Percentiles rank a stretch among this genome's conserved stretches.
Evolutionary conservation across 1,140 invertebrate genomes (phyloP).

Genomic region (Panagrolaimus sp.): DNA sequence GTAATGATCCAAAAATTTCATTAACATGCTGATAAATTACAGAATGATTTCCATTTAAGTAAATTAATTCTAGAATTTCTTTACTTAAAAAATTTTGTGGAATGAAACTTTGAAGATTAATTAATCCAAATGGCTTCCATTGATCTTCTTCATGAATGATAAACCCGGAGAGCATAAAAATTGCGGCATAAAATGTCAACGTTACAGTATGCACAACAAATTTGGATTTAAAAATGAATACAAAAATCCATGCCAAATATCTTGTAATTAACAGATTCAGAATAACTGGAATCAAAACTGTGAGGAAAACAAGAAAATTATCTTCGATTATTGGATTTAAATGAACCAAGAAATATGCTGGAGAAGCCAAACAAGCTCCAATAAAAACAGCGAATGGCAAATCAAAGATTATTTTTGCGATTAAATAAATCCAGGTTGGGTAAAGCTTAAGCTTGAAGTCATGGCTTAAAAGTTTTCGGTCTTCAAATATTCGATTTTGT

Average conservation of each 20-base stretch:
- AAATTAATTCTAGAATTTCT: not conserved
- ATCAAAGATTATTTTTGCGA: constrained; percentile 25
- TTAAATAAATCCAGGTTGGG: not conserved
- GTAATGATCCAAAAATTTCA: constrained; percentile 7
- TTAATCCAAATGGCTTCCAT: not conserved
- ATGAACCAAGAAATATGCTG: constrained; percentile 27
- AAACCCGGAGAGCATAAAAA: not conserved
- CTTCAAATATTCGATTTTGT: constrained; percentile 22
- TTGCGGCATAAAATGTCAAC: not conserved
- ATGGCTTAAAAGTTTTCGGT: constrained; percentile 20
- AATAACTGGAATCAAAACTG: constrained; percentile 22
- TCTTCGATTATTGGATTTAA: constrained; percentile 35
- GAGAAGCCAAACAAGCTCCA: constrained; percentile 21
- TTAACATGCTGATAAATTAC: not conserved
- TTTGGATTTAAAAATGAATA: constrained; percentile 20
- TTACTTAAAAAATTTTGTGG: not conserved
- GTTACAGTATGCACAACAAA: not conserved
- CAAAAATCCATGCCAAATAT: constrained; percentile 29
- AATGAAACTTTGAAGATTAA: not conserved
- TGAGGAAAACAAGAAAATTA: constrained; percentile 20
- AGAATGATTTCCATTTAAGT: not conserved
- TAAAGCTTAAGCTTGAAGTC: constrained; percentile 9
- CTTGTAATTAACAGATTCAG: constrained; percentile 32
- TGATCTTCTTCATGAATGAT: constrained; percentile 22
- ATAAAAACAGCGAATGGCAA: constrained; percentile 31